phyloP scores from a whole-genome alignment of 2,113 vertebrate species.

The Oryzias celebensis region DNA sequence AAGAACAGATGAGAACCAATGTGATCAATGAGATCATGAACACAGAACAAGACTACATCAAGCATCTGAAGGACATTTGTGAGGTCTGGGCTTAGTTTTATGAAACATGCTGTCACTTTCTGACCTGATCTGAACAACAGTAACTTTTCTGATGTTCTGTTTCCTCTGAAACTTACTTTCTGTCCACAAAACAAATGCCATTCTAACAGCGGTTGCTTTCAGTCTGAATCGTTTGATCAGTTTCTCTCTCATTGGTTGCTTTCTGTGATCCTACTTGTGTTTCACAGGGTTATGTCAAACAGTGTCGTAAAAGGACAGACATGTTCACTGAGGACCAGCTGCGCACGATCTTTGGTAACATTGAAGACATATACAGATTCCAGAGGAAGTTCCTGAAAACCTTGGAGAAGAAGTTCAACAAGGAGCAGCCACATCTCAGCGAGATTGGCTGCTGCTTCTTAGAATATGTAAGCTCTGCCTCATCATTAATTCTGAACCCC shows the following conservation, averaged over 20 bases:
- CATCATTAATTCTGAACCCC: background rate
- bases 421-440: constrained; percentile 88
- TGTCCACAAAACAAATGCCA: too few relatives aligned
- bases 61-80: constrained; percentile 96
- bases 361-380: constrained; percentile 94
- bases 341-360: constrained; percentile 90
- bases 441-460: constrained; percentile 96
- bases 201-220: too few relatives aligned
- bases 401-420: constrained; percentile 91
- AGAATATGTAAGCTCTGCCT: constrained; percentile 80
- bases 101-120: background rate
- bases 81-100: constrained; percentile 81
- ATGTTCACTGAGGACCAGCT: constrained; percentile 96
- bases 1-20: constrained; percentile 95
- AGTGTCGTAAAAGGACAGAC: constrained; percentile 90
- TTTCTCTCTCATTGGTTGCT: too few relatives aligned
- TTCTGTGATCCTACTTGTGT: background rate
- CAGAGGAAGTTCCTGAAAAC: constrained; percentile 91
- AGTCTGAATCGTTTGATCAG: too few relatives aligned
- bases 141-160: too few relatives aligned
- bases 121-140: too few relatives aligned
- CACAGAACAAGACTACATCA: constrained; percentile 96
- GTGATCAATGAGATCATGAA: constrained; percentile 97
- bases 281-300: constrained; percentile 90
- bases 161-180: too few relatives aligned